Evolutionary conservation across 2,797 vertebrate species (phyloP).

Genomic region (Karalla daura): DNA sequence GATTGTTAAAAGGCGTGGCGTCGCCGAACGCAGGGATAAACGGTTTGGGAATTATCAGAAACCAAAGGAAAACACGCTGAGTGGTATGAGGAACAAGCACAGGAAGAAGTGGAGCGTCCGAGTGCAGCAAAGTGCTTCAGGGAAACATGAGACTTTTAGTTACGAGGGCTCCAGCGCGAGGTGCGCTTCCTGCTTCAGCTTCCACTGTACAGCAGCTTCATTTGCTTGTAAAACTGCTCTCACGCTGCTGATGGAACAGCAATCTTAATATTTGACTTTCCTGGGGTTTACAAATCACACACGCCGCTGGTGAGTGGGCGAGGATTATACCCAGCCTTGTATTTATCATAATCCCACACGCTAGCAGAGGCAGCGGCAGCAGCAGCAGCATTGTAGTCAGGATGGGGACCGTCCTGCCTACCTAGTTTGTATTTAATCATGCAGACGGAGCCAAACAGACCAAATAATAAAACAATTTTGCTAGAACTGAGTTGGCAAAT

Average conservation of each 20-base stretch:
- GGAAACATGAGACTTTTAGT: conserved; percentile 23
- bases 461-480: background rate
- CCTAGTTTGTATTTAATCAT: conserved; percentile 9
- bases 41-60: conserved; percentile 24
- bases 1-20: conserved; percentile 21
- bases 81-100: conserved; percentile 30
- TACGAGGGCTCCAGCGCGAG: conserved; percentile 7
- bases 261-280: conserved; percentile 60
- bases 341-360: conserved; percentile 59
- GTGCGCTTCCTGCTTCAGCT: conserved; percentile 36
- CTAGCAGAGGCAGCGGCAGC: conserved; percentile 31
- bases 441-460: conserved; percentile 5
- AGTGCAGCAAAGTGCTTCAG: conserved; percentile 10
- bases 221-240: conserved; percentile 24
- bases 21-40: conserved; percentile 17
- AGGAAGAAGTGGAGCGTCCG: conserved; percentile 19
- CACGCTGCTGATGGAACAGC: conserved; percentile 28
- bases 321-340: conserved; percentile 50
- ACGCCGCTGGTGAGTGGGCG: conserved; percentile 35
- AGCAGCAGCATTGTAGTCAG: conserved; percentile 19
- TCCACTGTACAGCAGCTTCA: conserved; percentile 37
- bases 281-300: conserved; percentile 51
- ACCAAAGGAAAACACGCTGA: conserved; percentile 25
- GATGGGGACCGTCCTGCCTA: conserved; percentile 1
- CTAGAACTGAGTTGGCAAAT: background rate